Evolutionary conservation across 2,797 vertebrate species (phyloP), one percentile per base, ranked within the genome.

Genomic region (Urophycis tenuis): DNA sequence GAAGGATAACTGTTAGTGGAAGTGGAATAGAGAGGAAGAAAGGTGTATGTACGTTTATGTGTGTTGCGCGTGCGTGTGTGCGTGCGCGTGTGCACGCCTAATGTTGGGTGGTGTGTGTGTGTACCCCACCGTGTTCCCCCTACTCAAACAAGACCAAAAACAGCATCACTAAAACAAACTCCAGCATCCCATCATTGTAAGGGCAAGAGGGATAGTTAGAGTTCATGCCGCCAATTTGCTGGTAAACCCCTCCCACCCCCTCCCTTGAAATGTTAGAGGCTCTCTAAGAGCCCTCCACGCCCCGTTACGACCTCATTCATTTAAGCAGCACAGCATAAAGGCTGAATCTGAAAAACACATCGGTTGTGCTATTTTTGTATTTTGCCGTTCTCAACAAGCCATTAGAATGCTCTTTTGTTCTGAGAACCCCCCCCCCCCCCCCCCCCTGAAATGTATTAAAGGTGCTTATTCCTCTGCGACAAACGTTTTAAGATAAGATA

Each of bases 91-190:
- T 67, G 60, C 19, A 12, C 39, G n/a, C n/a, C n/a, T n/a, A n/a
- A 83, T 85, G 77, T 84, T 60, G 53, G n/a, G 22, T 67, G 60
- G 60, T 67, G 60, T 29, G 60, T 67, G 60, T 67, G 60, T 29
- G 25, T 67, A 17, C 41, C 41, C 2, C 41, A 85, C 79, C 88
- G 84, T 85, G 83, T 78, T 82, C 89, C 88, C 88, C 85, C 84
- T 81, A 85, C 79, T 80, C 83, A 87, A 85, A 88, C 87, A 85
- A 85, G 80, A 89, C 85, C n/a, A n/a, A 83, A 86, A 85, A 89
- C 84, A 89, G 88, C 86, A 86, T 86, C 82, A 87, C 85, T 84
- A 83, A 83, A 79, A 89, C 84, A 84, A 89, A 89, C 88, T 85
- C 85, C 83, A 86, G 85, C 85, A 83, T 84, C 81, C 80, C 85